Conservation (phyloP, 2,113 vertebrate genomes). For the Odobenus rosmarus region DNA sequence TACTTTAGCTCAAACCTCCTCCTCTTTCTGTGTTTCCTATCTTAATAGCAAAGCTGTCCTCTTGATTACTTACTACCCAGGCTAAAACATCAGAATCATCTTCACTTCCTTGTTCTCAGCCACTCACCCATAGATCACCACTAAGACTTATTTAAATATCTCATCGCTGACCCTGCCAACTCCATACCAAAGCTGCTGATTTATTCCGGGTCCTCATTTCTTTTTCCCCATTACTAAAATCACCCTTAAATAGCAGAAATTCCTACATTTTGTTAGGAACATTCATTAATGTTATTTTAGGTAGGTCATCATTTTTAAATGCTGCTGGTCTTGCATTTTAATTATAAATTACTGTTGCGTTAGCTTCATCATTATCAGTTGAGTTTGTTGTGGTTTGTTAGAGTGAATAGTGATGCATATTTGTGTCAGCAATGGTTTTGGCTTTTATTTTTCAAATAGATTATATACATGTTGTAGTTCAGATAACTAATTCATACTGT, state of each 20-base stretch:
- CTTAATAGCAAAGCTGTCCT: background rate
- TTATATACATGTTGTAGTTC: background rate
- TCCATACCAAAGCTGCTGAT: background rate
- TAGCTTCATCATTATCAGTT: background rate
- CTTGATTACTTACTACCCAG: background rate
- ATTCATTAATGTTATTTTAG: background rate
- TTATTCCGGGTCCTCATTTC: background rate
- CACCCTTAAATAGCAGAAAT: slow-evolving; percentile 31
- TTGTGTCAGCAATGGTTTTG: background rate
- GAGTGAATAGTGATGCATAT: background rate
- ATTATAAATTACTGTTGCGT: background rate
- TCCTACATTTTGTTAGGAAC: background rate
- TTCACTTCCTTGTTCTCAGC: slow-evolving; percentile 29
- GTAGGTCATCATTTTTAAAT: background rate
- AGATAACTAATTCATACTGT: background rate
- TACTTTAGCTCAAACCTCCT: background rate
- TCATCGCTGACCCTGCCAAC: background rate
- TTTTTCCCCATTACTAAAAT: background rate
- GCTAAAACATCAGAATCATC: background rate
- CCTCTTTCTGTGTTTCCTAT: background rate
- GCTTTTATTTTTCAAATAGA: slow-evolving; percentile 1
- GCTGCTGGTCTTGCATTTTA: background rate
- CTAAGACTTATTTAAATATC: background rate
- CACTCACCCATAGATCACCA: background rate
- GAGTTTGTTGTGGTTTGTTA: background rate